Conservation (phyloP, 2,888 invertebrate species). For the Gymnosoma rotundatum region DNA sequence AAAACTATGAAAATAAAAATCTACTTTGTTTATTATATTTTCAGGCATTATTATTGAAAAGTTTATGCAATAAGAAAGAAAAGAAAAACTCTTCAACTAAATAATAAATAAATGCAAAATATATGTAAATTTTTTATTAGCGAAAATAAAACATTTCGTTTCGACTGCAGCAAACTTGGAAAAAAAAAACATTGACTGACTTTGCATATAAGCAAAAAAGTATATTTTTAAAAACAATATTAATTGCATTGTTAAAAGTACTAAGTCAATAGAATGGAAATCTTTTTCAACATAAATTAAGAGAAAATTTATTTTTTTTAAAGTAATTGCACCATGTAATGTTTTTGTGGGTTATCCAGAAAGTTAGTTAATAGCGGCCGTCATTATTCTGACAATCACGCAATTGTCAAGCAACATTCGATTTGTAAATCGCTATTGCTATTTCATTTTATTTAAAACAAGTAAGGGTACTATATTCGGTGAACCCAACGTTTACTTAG, state of each 20-base stretch:
- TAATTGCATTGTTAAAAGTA: neutral
- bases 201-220: conserved; percentile 8
- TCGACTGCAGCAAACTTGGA: neutral
- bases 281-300: neutral
- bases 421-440: no score
- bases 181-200: conserved; percentile 8
- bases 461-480: no score
- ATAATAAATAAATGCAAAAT: conserved; percentile 48
- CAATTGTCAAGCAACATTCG: no score
- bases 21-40: conserved; percentile 50
- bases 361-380: no score
- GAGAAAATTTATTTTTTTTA: neutral
- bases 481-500: no score
- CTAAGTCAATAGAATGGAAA: neutral
- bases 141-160: conserved; percentile 4
- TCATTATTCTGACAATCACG: no score
- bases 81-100: conserved; percentile 23
- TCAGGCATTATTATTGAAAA: conserved; percentile 55
- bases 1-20: conserved; percentile 47
- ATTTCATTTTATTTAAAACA: no score
- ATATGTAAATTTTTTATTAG: conserved; percentile 40
- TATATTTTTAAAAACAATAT: neutral
- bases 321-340: no score
- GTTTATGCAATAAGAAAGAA: conserved; percentile 49
- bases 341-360: no score